These are phyloP conservation scores for Carabus problematicus DNA, from an alignment of 2,888 invertebrate genomes.

Conservation along the genomic window DNA sequence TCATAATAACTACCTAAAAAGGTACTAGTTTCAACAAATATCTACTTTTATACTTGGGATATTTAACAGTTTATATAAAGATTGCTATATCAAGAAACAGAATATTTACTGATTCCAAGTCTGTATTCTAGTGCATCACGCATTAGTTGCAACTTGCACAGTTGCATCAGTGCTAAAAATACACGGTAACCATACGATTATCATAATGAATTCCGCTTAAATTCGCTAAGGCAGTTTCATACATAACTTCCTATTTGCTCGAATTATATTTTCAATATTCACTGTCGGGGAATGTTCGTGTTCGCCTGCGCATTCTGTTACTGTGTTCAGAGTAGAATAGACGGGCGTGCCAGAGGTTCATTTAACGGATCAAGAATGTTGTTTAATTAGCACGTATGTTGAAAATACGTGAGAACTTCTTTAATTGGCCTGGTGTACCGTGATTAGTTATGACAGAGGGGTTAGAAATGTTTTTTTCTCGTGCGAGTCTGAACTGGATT, in stretches of 20 bases:
- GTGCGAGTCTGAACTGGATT: not conserved
- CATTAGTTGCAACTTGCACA: constrained; percentile 1
- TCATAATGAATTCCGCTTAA: constrained; percentile 4
- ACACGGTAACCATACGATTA: constrained; percentile 24
- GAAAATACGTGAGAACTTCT: constrained; percentile 32
- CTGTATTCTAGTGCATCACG: not conserved
- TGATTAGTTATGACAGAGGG: constrained; percentile 21
- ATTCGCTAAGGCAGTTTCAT: too few species aligned
- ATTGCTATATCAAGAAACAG: not conserved
- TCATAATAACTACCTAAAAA: not conserved
- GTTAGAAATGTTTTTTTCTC: constrained; percentile 17
- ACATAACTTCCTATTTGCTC: constrained; percentile 29
- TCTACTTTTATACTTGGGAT: too few species aligned
- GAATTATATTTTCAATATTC: constrained; percentile 22
- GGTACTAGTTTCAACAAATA: too few species aligned
- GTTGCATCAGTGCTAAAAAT: constrained; percentile 37
- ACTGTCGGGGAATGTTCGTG: too few species aligned
- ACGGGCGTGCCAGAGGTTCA: too few species aligned
- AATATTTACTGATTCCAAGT: not conserved
- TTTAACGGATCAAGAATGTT: constrained; percentile 7
- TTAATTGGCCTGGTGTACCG: constrained; percentile 23
- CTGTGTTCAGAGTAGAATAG: too few species aligned
- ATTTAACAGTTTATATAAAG: not conserved
- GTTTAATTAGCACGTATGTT: constrained; percentile 26
- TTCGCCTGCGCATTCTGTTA: too few species aligned